Conservation (phyloP, 2,113 vertebrate genomes). For the Blennius ocellaris region DNA sequence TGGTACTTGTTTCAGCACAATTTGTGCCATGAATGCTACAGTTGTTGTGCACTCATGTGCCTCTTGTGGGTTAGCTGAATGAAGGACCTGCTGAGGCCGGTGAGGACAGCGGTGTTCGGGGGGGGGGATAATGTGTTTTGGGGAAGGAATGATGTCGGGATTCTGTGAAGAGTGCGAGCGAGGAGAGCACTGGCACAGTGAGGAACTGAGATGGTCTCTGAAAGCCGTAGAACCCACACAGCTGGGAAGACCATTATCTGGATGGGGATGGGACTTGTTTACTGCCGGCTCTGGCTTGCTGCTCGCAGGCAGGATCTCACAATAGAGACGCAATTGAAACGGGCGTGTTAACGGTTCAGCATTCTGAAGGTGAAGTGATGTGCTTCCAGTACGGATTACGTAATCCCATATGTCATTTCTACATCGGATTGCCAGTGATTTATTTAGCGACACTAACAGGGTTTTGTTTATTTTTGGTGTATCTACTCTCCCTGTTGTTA, state of each 20-base stretch:
- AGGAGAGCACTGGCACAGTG: slow-evolving; percentile 42
- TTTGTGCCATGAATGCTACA: slow-evolving; percentile 13
- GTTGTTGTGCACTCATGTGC: slow-evolving; percentile 11
- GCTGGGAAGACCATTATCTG: slow-evolving; percentile 53
- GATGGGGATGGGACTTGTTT: slow-evolving; percentile 57
- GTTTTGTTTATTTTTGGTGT: background rate
- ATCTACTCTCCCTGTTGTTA: background rate
- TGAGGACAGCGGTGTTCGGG: slow-evolving; percentile 21
- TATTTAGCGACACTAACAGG: background rate
- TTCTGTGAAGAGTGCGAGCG: slow-evolving; percentile 35
- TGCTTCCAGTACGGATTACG: background rate
- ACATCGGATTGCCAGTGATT: background rate
- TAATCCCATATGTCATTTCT: background rate
- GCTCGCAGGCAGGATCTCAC: slow-evolving; percentile 35
- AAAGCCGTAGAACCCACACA: slow-evolving; percentile 60
- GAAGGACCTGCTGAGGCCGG: slow-evolving; percentile 39
- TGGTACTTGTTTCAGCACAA: slow-evolving; percentile 14
- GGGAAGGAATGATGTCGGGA: slow-evolving; percentile 40
- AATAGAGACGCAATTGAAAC: slow-evolving; percentile 39
- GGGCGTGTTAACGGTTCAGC: background rate
- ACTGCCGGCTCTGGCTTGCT: slow-evolving; percentile 59
- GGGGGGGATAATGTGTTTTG: slow-evolving; percentile 61
- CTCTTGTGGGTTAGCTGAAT: slow-evolving; percentile 39
- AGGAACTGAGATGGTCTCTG: slow-evolving; percentile 23
- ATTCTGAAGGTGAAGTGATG: background rate